phyloP scores from a whole-genome alignment of 2,113 vertebrate species.

The Tricholaema leucomelas region DNA sequence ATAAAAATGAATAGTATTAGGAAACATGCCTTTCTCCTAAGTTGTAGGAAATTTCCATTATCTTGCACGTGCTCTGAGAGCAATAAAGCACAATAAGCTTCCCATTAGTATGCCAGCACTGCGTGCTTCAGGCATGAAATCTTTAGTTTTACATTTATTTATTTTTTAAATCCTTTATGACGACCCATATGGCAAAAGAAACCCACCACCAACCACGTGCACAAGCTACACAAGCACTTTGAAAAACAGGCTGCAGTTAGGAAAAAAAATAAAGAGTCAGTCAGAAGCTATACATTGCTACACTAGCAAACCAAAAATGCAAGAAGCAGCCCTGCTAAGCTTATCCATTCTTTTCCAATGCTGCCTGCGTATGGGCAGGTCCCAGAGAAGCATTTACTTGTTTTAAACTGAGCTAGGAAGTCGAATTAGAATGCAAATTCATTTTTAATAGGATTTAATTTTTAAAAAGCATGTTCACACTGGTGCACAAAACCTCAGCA shows the following conservation, averaged over 20 bases:
- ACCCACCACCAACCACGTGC: neutral
- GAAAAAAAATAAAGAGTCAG: neutral
- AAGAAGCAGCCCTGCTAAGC: neutral
- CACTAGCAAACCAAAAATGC: neutral
- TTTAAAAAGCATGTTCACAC: neutral
- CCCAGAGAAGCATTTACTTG: neutral
- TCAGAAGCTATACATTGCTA: neutral
- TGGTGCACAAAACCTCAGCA: neutral
- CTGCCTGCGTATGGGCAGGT: neutral
- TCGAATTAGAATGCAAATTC: neutral
- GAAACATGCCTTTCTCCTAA: neutral
- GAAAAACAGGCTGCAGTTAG: neutral
- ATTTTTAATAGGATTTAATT: neutral
- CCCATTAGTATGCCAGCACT: neutral
- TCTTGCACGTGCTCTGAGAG: neutral
- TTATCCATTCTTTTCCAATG: neutral
- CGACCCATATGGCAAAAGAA: conserved; percentile 12
- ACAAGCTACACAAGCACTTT: neutral
- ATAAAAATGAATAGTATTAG: neutral
- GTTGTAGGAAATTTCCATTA: conserved; percentile 33
- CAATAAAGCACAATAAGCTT: conserved; percentile 36
- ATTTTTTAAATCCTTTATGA: conserved; percentile 19
- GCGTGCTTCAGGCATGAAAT: conserved; percentile 20
- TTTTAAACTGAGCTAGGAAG: neutral
- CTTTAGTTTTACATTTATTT: conserved; percentile 29